Percentiles rank a stretch among this genome's conserved stretches.
Evolutionary conservation across 2,113 vertebrate species (phyloP).

Genomic region (Scartelaos histophorus): DNA sequence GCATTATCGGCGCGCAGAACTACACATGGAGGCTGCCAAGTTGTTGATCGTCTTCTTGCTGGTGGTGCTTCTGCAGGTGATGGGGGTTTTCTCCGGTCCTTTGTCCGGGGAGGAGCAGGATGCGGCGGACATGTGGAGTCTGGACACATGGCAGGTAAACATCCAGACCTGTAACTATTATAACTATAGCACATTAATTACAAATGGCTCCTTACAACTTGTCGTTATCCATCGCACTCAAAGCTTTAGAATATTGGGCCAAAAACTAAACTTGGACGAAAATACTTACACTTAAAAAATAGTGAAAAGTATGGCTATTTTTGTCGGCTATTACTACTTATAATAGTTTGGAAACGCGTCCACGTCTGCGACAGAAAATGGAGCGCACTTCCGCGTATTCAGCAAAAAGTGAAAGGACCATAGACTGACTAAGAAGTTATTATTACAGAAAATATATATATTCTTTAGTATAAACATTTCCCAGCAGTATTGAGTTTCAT

Average conservation of each 20-base stretch:
- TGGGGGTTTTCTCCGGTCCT: constrained; percentile 45
- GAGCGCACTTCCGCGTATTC: neutral
- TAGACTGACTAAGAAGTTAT: neutral
- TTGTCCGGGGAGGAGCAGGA: constrained; percentile 44
- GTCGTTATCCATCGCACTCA: too few species aligned
- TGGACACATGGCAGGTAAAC: constrained; percentile 69
- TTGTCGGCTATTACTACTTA: neutral
- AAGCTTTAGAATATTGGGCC: neutral
- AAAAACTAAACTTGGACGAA: neutral
- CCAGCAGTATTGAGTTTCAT: neutral
- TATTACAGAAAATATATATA: neutral
- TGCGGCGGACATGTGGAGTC: constrained; percentile 51
- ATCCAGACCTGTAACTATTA: neutral
- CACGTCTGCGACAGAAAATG: neutral
- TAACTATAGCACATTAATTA: neutral
- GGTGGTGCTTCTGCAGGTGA: constrained; percentile 57
- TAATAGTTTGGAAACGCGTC: neutral
- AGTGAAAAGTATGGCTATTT: neutral
- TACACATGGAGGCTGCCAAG: constrained; percentile 66
- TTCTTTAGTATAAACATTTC: neutral
- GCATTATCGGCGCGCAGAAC: neutral
- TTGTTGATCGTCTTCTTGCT: constrained; percentile 51
- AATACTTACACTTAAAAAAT: neutral
- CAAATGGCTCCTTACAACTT: neutral
- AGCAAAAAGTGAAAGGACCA: neutral